A percentile compares a stretch with the other conserved stretches of the same genome.
Conservation (phyloP, 2,797 vertebrate species). For the Channa striata region DNA sequence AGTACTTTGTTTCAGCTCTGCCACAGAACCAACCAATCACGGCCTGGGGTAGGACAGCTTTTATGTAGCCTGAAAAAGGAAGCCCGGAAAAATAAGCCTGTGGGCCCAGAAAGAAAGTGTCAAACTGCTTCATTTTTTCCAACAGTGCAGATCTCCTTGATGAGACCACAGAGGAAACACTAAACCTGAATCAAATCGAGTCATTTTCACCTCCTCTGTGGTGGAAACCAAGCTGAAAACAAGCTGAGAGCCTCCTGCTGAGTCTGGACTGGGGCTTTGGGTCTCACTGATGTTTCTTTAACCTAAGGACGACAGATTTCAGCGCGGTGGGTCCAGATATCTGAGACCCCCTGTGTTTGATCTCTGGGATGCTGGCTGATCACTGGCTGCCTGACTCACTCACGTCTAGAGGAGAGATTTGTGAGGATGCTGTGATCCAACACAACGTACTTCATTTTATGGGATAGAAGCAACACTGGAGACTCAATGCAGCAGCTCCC, state of each 20-base stretch:
- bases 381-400: background rate
- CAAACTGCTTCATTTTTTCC: slow-evolving; percentile 2
- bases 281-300: background rate
- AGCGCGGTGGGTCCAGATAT: background rate
- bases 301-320: background rate
- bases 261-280: slow-evolving; percentile 8
- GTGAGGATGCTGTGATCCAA: slow-evolving; percentile 1
- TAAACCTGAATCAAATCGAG: background rate
- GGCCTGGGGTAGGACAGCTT: too few relatives aligned
- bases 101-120: background rate
- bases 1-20: too few relatives aligned
- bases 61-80: background rate
- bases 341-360: slow-evolving; percentile 8
- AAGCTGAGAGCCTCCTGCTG: slow-evolving; percentile 21
- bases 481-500: background rate
- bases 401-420: slow-evolving; percentile 7
- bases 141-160: too few relatives aligned
- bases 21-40: background rate
- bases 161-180: background rate
- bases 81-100: slow-evolving; percentile 2
- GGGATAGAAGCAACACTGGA: background rate
- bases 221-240: background rate
- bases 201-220: slow-evolving; percentile 7
- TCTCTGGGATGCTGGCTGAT: background rate
- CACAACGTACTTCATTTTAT: background rate